Evolutionary conservation across 2,888 invertebrate species (phyloP), one percentile per base, ranked within the genome.

Genomic region (Pseudanteris insignis): DNA sequence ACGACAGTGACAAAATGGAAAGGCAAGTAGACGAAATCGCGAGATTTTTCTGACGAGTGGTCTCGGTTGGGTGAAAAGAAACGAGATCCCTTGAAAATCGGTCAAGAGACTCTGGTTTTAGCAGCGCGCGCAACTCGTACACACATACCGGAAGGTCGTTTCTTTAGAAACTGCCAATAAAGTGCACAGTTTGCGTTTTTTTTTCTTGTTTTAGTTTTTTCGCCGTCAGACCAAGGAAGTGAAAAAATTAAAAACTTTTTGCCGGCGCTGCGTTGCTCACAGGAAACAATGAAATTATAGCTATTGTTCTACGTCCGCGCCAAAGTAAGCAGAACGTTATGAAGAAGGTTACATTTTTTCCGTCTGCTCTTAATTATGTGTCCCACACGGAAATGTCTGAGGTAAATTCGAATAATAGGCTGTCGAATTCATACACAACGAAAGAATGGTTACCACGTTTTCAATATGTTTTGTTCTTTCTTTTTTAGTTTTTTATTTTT

Each of bases 21-120:
- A 30, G 11, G 47, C 37, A 30, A 47, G 30, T 25, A 25, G 34
- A 36, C 34, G 43, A 26, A 51, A 46, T 13, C 34, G 10, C 36
- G 14, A 14, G 51, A 13, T 53, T 47, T 37, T 53, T 41, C 15
- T 40, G 10, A 38, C 13, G 44, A 36, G 51, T 28, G 12, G 44
- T 34, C 38, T 46, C 24, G 21, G 53, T 53, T 18, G 28, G 48
- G 44, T 58, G 53, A 51, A 55, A 57, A 63, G 47, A 48, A 59
- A 58, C 33, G 34, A 63, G 63, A 51, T 47, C 34, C 59, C 43
- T 26, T 36, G 47, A 40, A 63, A 55, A 63, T 63, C 63, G 63
- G 63, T 63, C 63, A 63, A 63, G 63, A 59, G 63, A 59, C 59
- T 50, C 41, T 25, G 30, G 38, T 57, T 62, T 57, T 53, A 46